Evolutionary conservation across 2,797 vertebrate species (phyloP).

Genomic region (Cottoperca gobio): DNA sequence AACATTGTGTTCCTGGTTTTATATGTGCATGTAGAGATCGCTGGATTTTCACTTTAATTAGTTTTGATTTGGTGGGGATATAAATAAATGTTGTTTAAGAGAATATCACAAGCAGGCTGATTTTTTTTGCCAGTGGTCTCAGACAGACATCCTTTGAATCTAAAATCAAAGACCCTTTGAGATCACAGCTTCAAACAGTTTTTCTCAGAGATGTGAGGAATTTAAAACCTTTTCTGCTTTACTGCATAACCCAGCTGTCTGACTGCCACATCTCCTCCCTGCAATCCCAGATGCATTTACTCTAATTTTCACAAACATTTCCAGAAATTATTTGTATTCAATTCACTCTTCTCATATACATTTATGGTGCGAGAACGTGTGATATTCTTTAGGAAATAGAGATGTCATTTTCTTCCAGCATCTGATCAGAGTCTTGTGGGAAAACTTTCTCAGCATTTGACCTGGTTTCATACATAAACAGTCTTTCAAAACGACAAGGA

Average conservation of each 20-base stretch:
- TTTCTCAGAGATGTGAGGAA: constrained; percentile 51
- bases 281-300: constrained; percentile 4
- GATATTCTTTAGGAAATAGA: constrained; percentile 29
- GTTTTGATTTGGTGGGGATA: constrained; percentile 20
- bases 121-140: constrained; percentile 40
- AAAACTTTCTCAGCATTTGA: constrained; percentile 62
- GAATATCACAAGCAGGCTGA: constrained; percentile 28
- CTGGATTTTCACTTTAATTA: constrained; percentile 23
- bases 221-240: constrained; percentile 42
- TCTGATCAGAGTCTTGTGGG: constrained; percentile 51
- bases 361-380: constrained; percentile 10
- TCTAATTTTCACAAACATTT: constrained; percentile 20
- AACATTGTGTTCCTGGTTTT: background rate
- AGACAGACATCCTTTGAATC: constrained; percentile 56
- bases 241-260: constrained; percentile 1
- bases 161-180: constrained; percentile 67
- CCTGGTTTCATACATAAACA: constrained; percentile 68
- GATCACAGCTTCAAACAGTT: constrained; percentile 54
- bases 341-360: background rate
- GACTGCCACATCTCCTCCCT: constrained; percentile 12
- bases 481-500: constrained; percentile 42
- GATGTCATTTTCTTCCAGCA: constrained; percentile 38
- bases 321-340: background rate
- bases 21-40: background rate
- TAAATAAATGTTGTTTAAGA: constrained; percentile 45